Percentiles rank a stretch among this genome's conserved stretches.
Evolutionary conservation across 2,888 invertebrate genomes (phyloP).

Genomic region (Polydrusus pterygomalis): DNA sequence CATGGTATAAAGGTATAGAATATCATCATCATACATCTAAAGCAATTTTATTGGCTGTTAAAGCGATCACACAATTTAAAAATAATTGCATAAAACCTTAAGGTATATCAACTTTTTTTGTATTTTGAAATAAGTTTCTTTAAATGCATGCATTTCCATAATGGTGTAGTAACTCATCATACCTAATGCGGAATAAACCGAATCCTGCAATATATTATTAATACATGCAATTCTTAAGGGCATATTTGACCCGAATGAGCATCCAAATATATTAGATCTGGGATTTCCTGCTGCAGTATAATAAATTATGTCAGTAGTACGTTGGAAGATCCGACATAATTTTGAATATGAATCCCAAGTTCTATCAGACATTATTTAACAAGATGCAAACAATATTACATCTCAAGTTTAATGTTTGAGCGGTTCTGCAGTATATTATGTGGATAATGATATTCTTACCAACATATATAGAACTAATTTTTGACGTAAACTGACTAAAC

Average conservation of each 20-base stretch:
- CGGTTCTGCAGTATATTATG: slow-evolving; percentile 3
- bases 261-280: slow-evolving; percentile 15
- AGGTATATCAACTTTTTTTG: too few species aligned
- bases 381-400: slow-evolving; percentile 14
- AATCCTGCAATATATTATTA: background rate
- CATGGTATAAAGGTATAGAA: too few species aligned
- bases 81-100: too few species aligned
- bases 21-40: too few species aligned
- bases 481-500: too few species aligned
- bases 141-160: too few species aligned
- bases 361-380: slow-evolving; percentile 14
- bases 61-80: too few species aligned
- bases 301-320: slow-evolving; percentile 23
- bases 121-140: too few species aligned
- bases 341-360: slow-evolving; percentile 11
- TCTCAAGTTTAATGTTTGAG: background rate
- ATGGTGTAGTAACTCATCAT: background rate
- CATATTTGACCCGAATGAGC: slow-evolving; percentile 19
- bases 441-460: background rate
- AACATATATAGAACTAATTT: too few species aligned
- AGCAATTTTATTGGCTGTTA: too few species aligned
- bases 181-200: background rate
- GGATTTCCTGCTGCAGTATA: slow-evolving; percentile 22
- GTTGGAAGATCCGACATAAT: background rate
- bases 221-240: slow-evolving; percentile 14